Conservation (phyloP, 2,113 vertebrate genomes). For the Meriones unguiculatus region DNA sequence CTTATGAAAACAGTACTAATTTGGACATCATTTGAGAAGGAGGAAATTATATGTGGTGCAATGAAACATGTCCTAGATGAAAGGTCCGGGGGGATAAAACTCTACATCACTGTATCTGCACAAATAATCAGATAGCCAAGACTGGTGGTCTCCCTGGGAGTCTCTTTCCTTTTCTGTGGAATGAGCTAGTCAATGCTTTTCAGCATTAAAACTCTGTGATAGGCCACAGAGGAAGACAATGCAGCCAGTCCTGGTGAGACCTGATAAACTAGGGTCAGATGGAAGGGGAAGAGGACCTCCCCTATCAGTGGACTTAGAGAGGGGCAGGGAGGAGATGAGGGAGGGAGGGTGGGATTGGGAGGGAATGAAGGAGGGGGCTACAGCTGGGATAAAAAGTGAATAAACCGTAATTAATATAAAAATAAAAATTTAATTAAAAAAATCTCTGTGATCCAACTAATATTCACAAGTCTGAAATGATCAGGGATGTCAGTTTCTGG, state of each 20-base stretch:
- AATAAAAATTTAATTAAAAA: background rate
- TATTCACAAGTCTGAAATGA: conserved; percentile 11
- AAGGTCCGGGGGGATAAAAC: background rate
- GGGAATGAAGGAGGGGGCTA: too few relatives aligned
- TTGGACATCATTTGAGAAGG: conserved; percentile 7
- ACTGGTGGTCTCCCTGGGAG: background rate
- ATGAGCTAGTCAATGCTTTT: conserved; percentile 35
- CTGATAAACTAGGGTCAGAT: too few relatives aligned
- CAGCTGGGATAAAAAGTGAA: too few relatives aligned
- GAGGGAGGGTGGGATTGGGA: too few relatives aligned
- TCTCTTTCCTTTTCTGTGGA: conserved; percentile 1
- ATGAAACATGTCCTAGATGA: conserved; percentile 4
- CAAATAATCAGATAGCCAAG: background rate
- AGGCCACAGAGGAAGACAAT: too few relatives aligned
- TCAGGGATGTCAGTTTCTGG: conserved; percentile 17
- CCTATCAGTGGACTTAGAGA: too few relatives aligned
- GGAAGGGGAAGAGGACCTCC: too few relatives aligned
- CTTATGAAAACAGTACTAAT: background rate
- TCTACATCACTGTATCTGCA: background rate
- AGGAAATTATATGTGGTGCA: conserved; percentile 2
- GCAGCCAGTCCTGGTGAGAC: too few relatives aligned
- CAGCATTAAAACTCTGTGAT: conserved; percentile 59
- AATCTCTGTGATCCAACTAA: conserved; percentile 42
- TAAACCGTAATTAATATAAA: too few relatives aligned
- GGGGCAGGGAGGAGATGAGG: too few relatives aligned